Percentiles rank a stretch among this genome's conserved stretches.
Conservation (phyloP, 2,113 vertebrate genomes). For the Scopus umbretta region DNA sequence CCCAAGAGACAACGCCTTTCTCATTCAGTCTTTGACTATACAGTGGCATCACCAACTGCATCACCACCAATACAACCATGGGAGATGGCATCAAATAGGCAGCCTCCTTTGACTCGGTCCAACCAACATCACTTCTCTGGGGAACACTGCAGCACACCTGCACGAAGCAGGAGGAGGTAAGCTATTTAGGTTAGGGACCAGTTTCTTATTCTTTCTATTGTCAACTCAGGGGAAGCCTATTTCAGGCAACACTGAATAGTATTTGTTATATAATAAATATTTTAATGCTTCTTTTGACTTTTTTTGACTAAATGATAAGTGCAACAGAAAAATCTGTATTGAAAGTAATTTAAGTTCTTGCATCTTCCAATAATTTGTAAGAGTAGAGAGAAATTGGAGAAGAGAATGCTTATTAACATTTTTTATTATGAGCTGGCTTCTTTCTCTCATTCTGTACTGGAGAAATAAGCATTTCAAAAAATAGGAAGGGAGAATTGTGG, state of each 20-base stretch:
- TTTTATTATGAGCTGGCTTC: background rate
- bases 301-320: background rate
- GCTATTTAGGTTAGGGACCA: background rate
- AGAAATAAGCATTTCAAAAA: background rate
- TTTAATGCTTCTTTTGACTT: background rate
- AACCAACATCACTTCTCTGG: conserved; percentile 84
- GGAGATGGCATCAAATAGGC: conserved; percentile 89
- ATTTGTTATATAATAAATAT: background rate
- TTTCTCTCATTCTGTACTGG: background rate
- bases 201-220: background rate
- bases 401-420: background rate
- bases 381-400: background rate
- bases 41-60: conserved; percentile 82
- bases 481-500: background rate
- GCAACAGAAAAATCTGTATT: background rate
- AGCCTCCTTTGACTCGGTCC: conserved; percentile 81
- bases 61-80: conserved; percentile 90
- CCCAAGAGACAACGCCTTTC: conserved; percentile 92
- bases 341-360: background rate
- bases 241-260: background rate
- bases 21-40: conserved; percentile 87
- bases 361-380: background rate
- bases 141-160: conserved; percentile 88
- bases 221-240: background rate
- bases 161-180: conserved; percentile 87